phyloP scores from a whole-genome alignment of 2,797 vertebrate genomes.

The Heteromormyrus szaboi region DNA sequence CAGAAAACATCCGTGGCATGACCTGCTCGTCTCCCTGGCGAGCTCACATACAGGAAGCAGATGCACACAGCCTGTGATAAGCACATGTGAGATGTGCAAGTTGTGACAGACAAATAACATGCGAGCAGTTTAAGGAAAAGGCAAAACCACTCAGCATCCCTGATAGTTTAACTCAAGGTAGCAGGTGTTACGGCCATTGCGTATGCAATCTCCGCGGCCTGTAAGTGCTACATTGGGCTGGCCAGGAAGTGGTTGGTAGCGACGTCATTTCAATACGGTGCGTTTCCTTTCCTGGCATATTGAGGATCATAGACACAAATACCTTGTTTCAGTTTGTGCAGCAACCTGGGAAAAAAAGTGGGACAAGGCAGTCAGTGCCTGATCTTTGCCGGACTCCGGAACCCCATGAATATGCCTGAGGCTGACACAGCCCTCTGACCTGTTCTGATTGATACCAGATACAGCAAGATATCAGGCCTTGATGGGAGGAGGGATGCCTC shows the following conservation, averaged over 20 bases:
- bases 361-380: not conserved
- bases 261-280: not conserved
- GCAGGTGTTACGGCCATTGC: not conserved
- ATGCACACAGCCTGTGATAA: not conserved
- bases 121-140: not conserved
- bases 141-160: not conserved
- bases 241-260: not conserved
- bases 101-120: not conserved
- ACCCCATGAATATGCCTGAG: not conserved
- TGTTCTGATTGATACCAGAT: not conserved
- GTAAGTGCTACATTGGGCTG: not conserved
- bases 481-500: not conserved
- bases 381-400: not conserved
- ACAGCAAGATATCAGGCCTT: not conserved
- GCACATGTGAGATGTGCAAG: not conserved
- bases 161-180: not conserved
- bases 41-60: not conserved
- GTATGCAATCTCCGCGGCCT: not conserved
- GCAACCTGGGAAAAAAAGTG: not conserved
- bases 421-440: conserved; percentile 3
- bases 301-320: not conserved
- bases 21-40: not conserved
- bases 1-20: not conserved
- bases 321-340: not conserved
- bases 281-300: not conserved